Conservation (phyloP, 2,888 invertebrate genomes). For the Cryptocheilus praepositus region DNA sequence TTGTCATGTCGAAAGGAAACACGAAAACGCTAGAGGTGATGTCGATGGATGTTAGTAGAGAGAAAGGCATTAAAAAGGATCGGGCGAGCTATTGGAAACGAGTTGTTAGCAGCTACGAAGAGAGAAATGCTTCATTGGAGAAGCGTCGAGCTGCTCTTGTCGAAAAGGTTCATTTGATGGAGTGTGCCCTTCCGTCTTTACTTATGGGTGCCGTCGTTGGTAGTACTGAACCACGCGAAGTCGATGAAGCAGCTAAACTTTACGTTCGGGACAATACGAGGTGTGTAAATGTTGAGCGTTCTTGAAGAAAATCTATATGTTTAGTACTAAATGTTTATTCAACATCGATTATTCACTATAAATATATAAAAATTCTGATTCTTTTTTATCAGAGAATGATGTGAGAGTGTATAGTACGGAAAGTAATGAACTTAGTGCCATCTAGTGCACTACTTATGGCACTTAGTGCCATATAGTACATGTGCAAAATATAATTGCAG, state of each 20-base stretch:
- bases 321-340: too few relatives aligned
- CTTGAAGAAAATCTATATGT: neutral
- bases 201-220: slow-evolving; percentile 49
- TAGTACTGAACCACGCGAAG: neutral
- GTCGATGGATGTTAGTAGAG: neutral
- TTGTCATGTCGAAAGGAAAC: too few relatives aligned
- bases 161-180: slow-evolving; percentile 62
- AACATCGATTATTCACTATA: too few relatives aligned
- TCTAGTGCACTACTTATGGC: too few relatives aligned
- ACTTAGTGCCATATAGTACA: too few relatives aligned
- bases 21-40: neutral
- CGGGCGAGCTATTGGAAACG: slow-evolving; percentile 56
- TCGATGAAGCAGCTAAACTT: slow-evolving; percentile 1
- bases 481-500: neutral
- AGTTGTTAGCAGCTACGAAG: slow-evolving; percentile 57
- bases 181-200: slow-evolving; percentile 60
- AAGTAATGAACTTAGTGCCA: too few relatives aligned
- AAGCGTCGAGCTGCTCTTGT: slow-evolving; percentile 53
- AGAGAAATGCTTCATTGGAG: slow-evolving; percentile 58
- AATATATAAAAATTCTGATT: too few relatives aligned
- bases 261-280: neutral
- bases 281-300: neutral
- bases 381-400: too few relatives aligned
- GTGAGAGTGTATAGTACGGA: too few relatives aligned
- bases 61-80: slow-evolving; percentile 17